A percentile compares a stretch with the other conserved stretches of the same genome.
These are phyloP conservation scores for Gobio occitaniae DNA, from an alignment of 2,797 vertebrate species.

Conservation along the genomic window DNA sequence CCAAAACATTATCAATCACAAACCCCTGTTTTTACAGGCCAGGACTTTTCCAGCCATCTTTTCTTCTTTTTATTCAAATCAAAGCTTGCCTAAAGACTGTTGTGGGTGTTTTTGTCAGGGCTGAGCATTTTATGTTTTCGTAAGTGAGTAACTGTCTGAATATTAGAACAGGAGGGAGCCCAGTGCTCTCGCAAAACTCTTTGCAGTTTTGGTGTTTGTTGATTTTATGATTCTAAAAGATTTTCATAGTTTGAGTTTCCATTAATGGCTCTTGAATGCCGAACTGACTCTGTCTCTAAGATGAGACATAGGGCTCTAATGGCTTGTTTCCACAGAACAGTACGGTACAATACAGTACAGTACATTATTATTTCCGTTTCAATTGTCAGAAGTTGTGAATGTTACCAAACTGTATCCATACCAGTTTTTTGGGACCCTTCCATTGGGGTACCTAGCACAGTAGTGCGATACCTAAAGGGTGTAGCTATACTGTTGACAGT, in stretches of 20 bases:
- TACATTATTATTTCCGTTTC: too few relatives aligned
- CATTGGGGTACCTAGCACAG: too few relatives aligned
- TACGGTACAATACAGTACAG: too few relatives aligned
- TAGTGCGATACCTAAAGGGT: too few relatives aligned
- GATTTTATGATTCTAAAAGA: background rate
- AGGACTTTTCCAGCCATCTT: slow-evolving; percentile 32
- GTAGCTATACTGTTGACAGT: background rate
- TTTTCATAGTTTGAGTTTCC: background rate
- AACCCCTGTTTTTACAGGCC: slow-evolving; percentile 23
- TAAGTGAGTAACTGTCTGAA: background rate
- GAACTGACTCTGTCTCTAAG: background rate
- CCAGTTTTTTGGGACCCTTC: too few relatives aligned
- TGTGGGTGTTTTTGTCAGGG: slow-evolving; percentile 55
- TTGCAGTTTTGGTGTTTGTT: background rate
- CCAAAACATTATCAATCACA: slow-evolving; percentile 56
- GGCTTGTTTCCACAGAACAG: too few relatives aligned
- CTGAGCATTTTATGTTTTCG: background rate
- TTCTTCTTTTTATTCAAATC: slow-evolving; percentile 35
- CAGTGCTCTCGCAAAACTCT: background rate
- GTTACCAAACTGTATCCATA: too few relatives aligned
- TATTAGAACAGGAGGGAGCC: background rate
- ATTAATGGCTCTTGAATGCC: background rate
- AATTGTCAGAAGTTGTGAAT: too few relatives aligned
- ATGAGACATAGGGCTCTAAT: background rate
- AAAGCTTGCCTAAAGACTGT: slow-evolving; percentile 14